These are phyloP conservation scores for Cylloceria caligata DNA, from an alignment of 2,888 invertebrate species.

Conservation along the genomic window DNA sequence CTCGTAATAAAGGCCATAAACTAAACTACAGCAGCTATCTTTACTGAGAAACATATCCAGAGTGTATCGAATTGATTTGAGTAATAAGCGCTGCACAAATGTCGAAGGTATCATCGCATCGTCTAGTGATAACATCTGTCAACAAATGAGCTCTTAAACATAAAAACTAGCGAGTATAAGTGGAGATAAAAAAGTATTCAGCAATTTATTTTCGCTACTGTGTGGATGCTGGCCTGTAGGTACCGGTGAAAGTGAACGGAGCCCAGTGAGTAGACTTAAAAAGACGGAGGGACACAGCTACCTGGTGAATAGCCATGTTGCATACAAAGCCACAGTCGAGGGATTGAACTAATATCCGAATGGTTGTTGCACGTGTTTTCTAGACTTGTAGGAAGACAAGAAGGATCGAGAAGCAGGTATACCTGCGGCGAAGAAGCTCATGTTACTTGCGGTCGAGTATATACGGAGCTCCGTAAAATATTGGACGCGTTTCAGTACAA, in stretches of 20 bases:
- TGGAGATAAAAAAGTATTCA: not conserved
- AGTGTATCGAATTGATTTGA: constrained; percentile 17
- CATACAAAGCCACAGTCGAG: constrained; percentile 22
- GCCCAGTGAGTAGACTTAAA: constrained; percentile 2
- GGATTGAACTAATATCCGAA: constrained; percentile 39
- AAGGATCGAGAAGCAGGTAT: constrained; percentile 28
- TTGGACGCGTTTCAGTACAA: not conserved
- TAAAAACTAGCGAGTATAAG: not conserved
- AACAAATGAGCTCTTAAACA: not conserved
- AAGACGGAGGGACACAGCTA: constrained; percentile 10
- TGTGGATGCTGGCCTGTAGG: not conserved
- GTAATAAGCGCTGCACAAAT: not conserved
- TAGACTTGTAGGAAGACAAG: constrained; percentile 3
- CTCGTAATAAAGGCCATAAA: too few relatives aligned
- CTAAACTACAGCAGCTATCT: too few relatives aligned
- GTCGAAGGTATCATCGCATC: not conserved
- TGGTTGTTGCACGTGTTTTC: constrained; percentile 31
- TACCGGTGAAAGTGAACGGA: constrained; percentile 21
- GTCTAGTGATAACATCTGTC: too few relatives aligned
- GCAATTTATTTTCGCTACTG: constrained; percentile 7
- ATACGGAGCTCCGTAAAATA: not conserved
- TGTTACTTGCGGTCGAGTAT: constrained; percentile 47
- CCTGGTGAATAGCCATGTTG: not conserved
- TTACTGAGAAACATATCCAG: too few relatives aligned
- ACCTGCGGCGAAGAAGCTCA: constrained; percentile 38